Evolutionary conservation across 2,797 vertebrate species (phyloP).

Genomic region (Aldrovandia affinis): DNA sequence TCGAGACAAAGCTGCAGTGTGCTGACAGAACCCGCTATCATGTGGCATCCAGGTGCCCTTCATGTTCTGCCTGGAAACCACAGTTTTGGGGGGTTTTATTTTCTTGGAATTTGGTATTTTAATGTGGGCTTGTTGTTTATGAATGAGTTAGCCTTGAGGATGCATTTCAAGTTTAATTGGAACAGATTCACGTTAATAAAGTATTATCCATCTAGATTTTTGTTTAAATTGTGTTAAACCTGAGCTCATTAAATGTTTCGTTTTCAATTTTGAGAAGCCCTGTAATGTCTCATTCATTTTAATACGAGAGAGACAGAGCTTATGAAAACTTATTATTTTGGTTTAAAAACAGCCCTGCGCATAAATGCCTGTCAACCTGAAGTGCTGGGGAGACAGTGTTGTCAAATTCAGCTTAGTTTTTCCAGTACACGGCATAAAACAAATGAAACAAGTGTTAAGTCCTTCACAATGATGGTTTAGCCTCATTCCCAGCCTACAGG

Average conservation of each 20-base stretch:
- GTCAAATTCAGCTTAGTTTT: neutral
- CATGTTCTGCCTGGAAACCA: conserved; percentile 49
- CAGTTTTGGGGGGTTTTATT: conserved; percentile 29
- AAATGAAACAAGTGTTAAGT: conserved; percentile 66
- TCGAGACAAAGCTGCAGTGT: conserved; percentile 13
- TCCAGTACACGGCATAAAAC: conserved; percentile 46
- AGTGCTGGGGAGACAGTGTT: neutral
- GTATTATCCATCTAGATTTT: neutral
- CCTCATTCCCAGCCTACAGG: conserved; percentile 43
- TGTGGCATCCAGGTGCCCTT: conserved; percentile 62
- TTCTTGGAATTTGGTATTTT: neutral
- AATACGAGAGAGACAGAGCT: neutral
- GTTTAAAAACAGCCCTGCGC: neutral
- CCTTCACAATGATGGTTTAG: conserved; percentile 53
- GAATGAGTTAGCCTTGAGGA: conserved; percentile 8
- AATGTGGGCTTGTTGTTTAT: neutral
- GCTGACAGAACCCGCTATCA: conserved; percentile 30
- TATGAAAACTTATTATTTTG: conserved; percentile 6
- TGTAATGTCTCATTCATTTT: neutral
- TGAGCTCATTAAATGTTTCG: neutral
- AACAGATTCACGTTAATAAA: neutral
- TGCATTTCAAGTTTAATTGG: conserved; percentile 9
- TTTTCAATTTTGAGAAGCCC: conserved; percentile 7
- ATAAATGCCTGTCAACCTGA: neutral
- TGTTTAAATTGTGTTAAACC: neutral